These are phyloP conservation scores for Caerostris darwini DNA, from an alignment of 1,140 invertebrate species.

Conservation along the genomic window DNA sequence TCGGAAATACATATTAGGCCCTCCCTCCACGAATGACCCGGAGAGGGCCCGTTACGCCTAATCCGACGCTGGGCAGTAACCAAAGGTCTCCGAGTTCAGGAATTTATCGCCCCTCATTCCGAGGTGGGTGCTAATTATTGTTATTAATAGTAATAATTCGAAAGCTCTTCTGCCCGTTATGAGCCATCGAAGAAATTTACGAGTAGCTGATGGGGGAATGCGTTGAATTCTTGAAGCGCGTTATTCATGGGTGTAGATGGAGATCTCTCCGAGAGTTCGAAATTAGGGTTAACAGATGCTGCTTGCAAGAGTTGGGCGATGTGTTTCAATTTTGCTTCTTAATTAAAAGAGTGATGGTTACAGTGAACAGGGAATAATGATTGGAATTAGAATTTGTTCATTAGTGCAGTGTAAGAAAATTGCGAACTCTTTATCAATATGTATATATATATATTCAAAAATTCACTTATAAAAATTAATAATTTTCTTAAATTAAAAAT, in stretches of 20 bases:
- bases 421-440: no score
- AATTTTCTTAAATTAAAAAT: no score
- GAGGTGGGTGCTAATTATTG: conserved; percentile 8
- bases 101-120: conserved; percentile 19
- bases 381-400: no score
- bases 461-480: no score
- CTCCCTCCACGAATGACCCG: not conserved
- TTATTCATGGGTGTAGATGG: not conserved
- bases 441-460: no score
- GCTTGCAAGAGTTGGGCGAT: no score
- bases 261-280: no score
- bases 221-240: conserved; percentile 4
- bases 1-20: conserved; percentile 2
- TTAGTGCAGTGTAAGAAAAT: no score
- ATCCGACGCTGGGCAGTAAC: not conserved
- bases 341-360: no score
- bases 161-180: not conserved
- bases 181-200: conserved; percentile 31
- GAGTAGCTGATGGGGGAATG: not conserved
- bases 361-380: no score
- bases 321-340: no score
- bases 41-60: conserved; percentile 10
- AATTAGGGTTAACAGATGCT: no score
- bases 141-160: conserved; percentile 37
- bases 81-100: not conserved